Evolutionary conservation across 2,113 vertebrate genomes (phyloP).

Genomic region (Mormyrus lacerda): DNA sequence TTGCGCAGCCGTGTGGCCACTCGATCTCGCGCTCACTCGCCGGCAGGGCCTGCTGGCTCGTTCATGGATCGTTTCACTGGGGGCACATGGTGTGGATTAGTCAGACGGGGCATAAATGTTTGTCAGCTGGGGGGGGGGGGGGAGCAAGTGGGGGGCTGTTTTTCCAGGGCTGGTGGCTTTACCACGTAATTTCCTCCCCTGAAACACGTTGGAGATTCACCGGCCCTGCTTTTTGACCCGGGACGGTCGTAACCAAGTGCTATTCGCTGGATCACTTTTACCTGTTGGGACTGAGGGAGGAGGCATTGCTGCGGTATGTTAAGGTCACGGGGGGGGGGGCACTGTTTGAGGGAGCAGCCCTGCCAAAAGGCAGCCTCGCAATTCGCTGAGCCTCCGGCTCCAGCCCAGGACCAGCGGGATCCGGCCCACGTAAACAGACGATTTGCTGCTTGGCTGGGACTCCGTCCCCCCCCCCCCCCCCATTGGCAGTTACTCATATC

Average conservation of each 20-base stretch:
- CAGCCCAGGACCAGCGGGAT: not conserved
- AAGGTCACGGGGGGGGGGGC: not conserved
- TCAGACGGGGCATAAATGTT: conserved; percentile 27
- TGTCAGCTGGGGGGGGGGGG: not conserved
- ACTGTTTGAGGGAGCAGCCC: not conserved
- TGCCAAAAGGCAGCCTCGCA: not conserved
- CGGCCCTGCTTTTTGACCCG: not conserved
- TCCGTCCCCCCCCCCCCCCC: not conserved
- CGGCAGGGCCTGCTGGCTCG: conserved; percentile 4
- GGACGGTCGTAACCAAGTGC: not conserved
- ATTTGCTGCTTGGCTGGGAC: not conserved
- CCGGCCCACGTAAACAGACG: not conserved
- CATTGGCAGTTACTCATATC: not conserved
- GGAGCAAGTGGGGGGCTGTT: not conserved
- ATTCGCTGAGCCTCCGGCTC: not conserved
- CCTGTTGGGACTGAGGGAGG: not conserved
- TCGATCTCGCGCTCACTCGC: not conserved
- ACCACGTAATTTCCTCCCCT: conserved; percentile 16
- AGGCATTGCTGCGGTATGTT: no score
- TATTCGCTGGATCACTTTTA: not conserved
- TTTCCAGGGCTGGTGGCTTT: conserved; percentile 20
- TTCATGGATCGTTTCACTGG: conserved; percentile 18
- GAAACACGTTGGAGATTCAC: not conserved
- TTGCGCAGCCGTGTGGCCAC: not conserved
- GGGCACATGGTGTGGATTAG: conserved; percentile 10